phyloP scores from a whole-genome alignment of 2,797 vertebrate species.

The Mus minutoides region DNA sequence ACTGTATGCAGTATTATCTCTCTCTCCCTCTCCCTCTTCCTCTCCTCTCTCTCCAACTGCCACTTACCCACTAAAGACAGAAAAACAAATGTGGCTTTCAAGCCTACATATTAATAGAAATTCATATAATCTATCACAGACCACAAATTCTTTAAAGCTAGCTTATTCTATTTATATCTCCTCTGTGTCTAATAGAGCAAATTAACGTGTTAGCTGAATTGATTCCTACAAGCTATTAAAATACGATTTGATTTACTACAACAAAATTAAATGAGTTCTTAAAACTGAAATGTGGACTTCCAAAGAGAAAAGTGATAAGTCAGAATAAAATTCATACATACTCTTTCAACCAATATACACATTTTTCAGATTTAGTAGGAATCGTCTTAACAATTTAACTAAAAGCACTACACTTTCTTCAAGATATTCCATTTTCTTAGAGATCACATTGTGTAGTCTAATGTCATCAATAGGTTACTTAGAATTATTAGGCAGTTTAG shows the following conservation, averaged over 20 bases:
- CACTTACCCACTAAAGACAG: neutral
- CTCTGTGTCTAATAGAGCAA: conserved; percentile 28
- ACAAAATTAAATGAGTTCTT: conserved; percentile 19
- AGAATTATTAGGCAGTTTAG: conserved; percentile 20
- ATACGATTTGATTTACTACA: conserved; percentile 31
- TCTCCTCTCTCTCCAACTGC: neutral
- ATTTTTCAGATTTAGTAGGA: neutral
- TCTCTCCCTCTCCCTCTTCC: neutral
- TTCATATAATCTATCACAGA: conserved; percentile 11
- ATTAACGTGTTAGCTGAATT: neutral
- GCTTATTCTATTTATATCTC: neutral
- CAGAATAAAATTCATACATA: conserved; percentile 4
- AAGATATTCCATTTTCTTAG: conserved; percentile 51
- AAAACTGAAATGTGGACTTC: conserved; percentile 52
- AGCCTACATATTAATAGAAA: neutral
- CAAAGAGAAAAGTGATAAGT: conserved; percentile 26
- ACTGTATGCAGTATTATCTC: neutral
- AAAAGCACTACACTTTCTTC: conserved; percentile 38
- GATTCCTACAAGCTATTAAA: neutral
- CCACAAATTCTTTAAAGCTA: conserved; percentile 7
- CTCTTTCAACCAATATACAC: neutral
- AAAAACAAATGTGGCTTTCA: conserved; percentile 38
- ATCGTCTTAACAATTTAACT: conserved; percentile 35
- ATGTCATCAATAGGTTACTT: conserved; percentile 22
- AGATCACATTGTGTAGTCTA: conserved; percentile 5